A percentile compares a stretch with the other conserved stretches of the same genome.
Evolutionary conservation across 2,888 invertebrate genomes (phyloP).

Genomic region (Myopa tessellatipennis): DNA sequence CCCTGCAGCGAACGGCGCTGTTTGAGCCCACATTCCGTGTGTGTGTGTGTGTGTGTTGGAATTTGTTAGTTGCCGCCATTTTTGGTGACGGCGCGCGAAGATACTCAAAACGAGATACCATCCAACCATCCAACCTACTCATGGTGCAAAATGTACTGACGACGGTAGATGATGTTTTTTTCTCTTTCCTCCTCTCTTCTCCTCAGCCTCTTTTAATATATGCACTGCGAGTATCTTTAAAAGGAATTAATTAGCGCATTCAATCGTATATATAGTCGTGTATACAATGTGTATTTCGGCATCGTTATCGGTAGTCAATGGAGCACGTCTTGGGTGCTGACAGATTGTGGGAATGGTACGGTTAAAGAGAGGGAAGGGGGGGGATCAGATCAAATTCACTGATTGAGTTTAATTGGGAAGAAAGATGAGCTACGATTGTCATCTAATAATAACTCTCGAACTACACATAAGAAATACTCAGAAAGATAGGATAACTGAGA

Average conservation of each 20-base stretch:
- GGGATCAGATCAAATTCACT: too few relatives aligned
- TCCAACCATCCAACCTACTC: not conserved
- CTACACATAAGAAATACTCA: too few relatives aligned
- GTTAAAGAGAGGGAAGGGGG: not conserved
- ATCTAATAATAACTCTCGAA: too few relatives aligned
- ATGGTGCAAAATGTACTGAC: not conserved
- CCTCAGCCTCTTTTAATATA: not conserved
- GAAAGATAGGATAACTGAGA: too few relatives aligned
- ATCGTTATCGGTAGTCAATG: not conserved
- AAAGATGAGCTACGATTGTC: too few relatives aligned
- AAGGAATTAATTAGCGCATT: conserved; percentile 37
- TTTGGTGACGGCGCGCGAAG: conserved; percentile 22
- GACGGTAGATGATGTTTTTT: not conserved
- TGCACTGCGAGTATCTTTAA: conserved; percentile 12
- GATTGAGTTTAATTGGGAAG: too few relatives aligned
- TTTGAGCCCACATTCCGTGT: not conserved
- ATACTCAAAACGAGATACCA: conserved; percentile 29
- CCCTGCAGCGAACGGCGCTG: not conserved
- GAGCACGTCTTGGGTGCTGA: conserved; percentile 4
- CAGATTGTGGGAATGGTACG: conserved; percentile 19
- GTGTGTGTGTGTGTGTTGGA: not conserved
- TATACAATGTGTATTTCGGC: not conserved
- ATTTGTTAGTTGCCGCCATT: conserved; percentile 18
- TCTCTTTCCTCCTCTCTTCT: not conserved
- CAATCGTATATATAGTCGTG: not conserved